These are phyloP conservation scores for Drosophila rufa DNA, from an alignment of 1,140 invertebrate species.

Conservation along the genomic window DNA sequence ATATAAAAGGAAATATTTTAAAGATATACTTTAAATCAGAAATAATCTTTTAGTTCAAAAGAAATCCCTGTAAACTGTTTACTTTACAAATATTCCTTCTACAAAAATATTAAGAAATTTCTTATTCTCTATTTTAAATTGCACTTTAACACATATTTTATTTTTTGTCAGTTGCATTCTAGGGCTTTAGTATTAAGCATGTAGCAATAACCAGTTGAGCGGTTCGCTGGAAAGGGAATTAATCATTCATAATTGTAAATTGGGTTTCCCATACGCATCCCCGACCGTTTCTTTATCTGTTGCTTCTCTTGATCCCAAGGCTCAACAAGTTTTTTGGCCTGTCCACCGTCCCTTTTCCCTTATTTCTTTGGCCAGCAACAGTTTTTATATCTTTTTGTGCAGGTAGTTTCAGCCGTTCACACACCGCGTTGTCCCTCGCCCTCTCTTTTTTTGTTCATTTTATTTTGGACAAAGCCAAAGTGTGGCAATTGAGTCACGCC, in stretches of 20 bases:
- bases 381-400: conserved; percentile 46
- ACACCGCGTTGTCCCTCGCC: conserved; percentile 18
- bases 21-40: no score
- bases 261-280: conserved; percentile 29
- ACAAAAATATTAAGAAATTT: background rate
- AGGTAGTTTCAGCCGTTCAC: conserved; percentile 42
- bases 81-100: background rate
- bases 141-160: background rate
- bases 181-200: conserved; percentile 32
- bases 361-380: conserved; percentile 23
- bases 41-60: background rate
- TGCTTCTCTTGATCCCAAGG: conserved; percentile 33
- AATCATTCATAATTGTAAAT: conserved; percentile 67
- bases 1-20: no score
- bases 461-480: conserved; percentile 46
- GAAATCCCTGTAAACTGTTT: no score
- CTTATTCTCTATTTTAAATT: background rate
- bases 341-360: conserved; percentile 31
- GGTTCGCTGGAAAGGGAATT: conserved; percentile 41
- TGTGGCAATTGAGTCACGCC: conserved; percentile 66
- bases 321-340: conserved; percentile 47
- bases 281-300: conserved; percentile 46
- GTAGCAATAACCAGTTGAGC: conserved; percentile 47
- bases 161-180: conserved; percentile 8
- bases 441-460: background rate